Evolutionary conservation across 2,888 invertebrate genomes (phyloP).

Genomic region (Drepana falcataria): DNA sequence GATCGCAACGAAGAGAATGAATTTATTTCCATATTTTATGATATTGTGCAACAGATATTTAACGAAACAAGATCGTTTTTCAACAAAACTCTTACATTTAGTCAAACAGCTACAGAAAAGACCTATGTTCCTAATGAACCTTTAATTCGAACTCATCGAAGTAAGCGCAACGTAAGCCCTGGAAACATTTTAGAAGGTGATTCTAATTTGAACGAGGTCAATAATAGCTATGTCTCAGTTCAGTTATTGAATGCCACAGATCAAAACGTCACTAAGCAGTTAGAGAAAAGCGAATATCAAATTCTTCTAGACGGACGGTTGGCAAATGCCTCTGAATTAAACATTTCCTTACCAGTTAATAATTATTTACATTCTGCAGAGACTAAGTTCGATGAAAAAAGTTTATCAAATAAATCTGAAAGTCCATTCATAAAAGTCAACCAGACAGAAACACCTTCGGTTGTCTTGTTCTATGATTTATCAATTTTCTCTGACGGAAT

Average conservation of each 20-base stretch:
- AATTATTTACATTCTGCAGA: not conserved
- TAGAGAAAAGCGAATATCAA: conserved; percentile 20
- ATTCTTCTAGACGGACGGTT: not conserved
- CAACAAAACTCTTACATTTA: conserved; percentile 27
- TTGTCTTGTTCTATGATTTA: conserved; percentile 46
- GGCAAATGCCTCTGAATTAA: not conserved
- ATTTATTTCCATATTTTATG: conserved; percentile 36
- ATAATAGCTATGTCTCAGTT: conserved; percentile 7
- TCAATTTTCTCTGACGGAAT: conserved; percentile 31
- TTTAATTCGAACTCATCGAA: conserved; percentile 36
- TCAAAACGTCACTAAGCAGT: conserved; percentile 1
- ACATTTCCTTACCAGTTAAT: not conserved
- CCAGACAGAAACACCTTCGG: conserved; percentile 28
- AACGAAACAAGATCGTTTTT: conserved; percentile 46
- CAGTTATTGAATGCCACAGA: conserved; percentile 17
- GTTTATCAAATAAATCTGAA: not conserved
- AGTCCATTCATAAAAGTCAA: conserved; percentile 6
- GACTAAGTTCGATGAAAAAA: not conserved
- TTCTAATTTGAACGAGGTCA: conserved; percentile 9
- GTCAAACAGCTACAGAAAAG: conserved; percentile 16
- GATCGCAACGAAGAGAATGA: conserved; percentile 46
- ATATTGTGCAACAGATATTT: conserved; percentile 39
- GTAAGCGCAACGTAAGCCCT: conserved; percentile 33
- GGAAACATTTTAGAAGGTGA: not conserved
- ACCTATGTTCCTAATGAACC: conserved; percentile 12